A percentile compares a stretch with the other conserved stretches of the same genome.
phyloP scores from a whole-genome alignment of 2,113 vertebrate genomes.

The Odontophorus gujanensis region DNA sequence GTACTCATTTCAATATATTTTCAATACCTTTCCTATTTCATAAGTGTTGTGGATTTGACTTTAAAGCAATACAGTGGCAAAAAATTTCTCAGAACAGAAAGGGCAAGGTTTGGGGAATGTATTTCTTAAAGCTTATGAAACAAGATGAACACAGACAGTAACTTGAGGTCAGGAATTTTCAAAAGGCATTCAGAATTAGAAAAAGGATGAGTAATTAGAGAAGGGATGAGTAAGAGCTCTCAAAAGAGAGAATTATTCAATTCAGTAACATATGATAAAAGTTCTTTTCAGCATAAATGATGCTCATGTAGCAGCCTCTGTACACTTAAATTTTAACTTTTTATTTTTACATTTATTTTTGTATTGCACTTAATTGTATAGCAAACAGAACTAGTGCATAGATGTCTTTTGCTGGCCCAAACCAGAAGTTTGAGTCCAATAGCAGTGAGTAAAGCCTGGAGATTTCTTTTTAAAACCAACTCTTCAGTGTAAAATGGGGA shows the following conservation, averaged over 20 bases:
- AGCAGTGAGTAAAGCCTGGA: neutral
- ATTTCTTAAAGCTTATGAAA: neutral
- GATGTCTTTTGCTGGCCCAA: neutral
- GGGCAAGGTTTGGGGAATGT: neutral
- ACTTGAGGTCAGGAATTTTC: neutral
- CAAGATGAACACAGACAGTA: neutral
- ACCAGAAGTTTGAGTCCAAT: neutral
- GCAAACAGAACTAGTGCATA: accelerated
- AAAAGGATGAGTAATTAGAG: neutral
- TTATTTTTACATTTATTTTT: neutral
- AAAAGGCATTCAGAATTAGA: neutral
- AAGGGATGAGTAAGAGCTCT: neutral
- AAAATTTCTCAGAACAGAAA: neutral
- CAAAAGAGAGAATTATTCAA: neutral
- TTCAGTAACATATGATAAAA: neutral
- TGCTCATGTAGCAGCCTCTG: neutral
- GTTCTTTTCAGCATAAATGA: neutral
- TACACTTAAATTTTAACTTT: neutral
- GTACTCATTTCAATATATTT: neutral
- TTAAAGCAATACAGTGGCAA: neutral
- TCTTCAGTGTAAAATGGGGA: neutral
- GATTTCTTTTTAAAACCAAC: neutral
- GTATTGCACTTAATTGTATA: accelerated
- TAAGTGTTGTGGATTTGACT: neutral
- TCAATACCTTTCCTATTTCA: neutral